Evolutionary conservation across 2,888 invertebrate genomes (phyloP), one percentile per base, ranked within the genome.

Genomic region (Microctonus aethiopoides): DNA sequence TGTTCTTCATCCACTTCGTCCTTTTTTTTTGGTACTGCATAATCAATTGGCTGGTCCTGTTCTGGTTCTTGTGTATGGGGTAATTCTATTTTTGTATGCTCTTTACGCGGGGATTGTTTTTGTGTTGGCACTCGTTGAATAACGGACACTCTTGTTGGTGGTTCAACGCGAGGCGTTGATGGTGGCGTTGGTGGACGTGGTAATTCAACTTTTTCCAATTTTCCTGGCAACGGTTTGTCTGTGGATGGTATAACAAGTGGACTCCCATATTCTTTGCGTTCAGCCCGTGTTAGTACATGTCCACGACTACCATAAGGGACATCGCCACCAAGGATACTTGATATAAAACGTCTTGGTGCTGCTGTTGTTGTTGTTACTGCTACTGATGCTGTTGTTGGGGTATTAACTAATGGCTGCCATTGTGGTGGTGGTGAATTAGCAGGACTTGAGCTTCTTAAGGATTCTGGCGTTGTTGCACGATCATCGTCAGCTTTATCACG

Each of bases 41-140:
- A 95, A 83, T 95, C 95, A 72, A 95, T 95, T 0, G 95, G 95
- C 79, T 95, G 95, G 72, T 95, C 95, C 87, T 94, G 93, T 76
- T 87, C 87, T 0, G 87, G 87, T 74, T 87, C 87, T 69, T 84
- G 86, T 1, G 83, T 84, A 46, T 82, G 81, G 0, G 85, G 83
- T 29, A 85, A 76, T 57, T 85, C 86, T 64, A 85, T 77, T 57
- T 79, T 89, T 63, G 79, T 78, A 65, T 84, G 84, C 63, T 84
- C 83, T 29, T 84, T 80, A 56, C 83, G 77, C 2, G 84, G 76
- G 52, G 78, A 74, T 72, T 86, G 84, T 16, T 79, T 79, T 71
- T 86, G 83, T 0, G 85, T 77, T 29, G 95, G 95, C 66, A 94
- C 94, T 86, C 95, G 90, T 81, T 95, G 94, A 80, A 95, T 95